These are phyloP conservation scores for Malurus alboscapulatus DNA, from an alignment of 2,113 vertebrate genomes.

Conservation along the genomic window DNA sequence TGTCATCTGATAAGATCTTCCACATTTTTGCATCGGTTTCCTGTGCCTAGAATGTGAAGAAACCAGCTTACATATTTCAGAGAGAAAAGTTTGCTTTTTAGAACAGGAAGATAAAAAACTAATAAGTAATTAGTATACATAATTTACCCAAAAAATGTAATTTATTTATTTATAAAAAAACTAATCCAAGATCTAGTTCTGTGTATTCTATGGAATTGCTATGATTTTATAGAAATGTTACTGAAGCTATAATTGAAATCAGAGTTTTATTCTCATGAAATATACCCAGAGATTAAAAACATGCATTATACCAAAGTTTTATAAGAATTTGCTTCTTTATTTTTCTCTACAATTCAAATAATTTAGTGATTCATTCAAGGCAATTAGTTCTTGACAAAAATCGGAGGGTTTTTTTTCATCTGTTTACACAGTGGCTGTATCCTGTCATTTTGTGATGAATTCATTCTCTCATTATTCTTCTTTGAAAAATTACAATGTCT, in stretches of 20 bases:
- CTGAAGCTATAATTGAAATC: neutral
- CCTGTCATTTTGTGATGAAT: neutral
- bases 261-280: neutral
- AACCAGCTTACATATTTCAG: neutral
- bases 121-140: neutral
- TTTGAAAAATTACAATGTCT: neutral
- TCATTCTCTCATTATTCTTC: neutral
- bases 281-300: neutral
- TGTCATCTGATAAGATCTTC: neutral
- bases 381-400: slow-evolving; percentile 22
- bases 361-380: neutral
- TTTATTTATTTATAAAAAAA: neutral
- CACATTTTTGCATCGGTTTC: neutral
- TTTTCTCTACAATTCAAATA: neutral
- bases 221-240: neutral
- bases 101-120: neutral
- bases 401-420: accelerated
- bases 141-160: neutral
- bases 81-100: neutral
- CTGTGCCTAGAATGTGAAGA: neutral
- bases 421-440: neutral
- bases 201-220: neutral
- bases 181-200: neutral
- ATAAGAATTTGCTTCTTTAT: neutral
- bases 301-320: neutral